These are phyloP conservation scores for Orycteropus afer DNA, from an alignment of 2,113 vertebrate species.

Conservation along the genomic window DNA sequence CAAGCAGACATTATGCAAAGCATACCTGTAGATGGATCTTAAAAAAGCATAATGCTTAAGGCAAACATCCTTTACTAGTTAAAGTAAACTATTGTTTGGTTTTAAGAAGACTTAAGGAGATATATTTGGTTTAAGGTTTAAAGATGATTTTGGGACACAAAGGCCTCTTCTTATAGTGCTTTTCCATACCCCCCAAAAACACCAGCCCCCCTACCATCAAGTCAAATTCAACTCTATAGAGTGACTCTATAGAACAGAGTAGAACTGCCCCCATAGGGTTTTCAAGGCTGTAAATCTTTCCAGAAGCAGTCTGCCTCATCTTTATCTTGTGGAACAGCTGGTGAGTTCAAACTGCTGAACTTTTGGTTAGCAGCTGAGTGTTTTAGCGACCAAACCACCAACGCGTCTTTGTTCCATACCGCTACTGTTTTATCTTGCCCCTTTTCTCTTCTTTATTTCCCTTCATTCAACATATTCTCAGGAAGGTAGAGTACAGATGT, in stretches of 20 bases:
- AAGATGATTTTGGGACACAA: neutral
- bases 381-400: no score
- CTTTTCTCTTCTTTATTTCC: constrained; percentile 46
- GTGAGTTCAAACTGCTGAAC: no score
- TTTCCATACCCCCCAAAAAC: neutral
- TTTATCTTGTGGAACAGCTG: no score
- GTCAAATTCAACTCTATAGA: no score
- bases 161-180: neutral
- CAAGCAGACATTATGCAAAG: no score
- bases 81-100: neutral
- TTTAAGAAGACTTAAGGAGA: neutral
- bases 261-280: no score
- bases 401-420: no score
- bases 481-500: constrained; percentile 78
- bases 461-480: constrained; percentile 53
- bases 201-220: no score
- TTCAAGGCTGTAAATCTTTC: no score
- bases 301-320: no score
- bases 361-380: no score
- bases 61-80: neutral
- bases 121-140: neutral
- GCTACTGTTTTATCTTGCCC: neutral
- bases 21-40: neutral
- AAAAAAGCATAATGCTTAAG: neutral
- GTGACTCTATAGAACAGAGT: no score